A percentile compares a stretch with the other conserved stretches of the same genome.
Evolutionary conservation across 2,113 vertebrate species (phyloP).

Genomic region (Siniperca knerii): DNA sequence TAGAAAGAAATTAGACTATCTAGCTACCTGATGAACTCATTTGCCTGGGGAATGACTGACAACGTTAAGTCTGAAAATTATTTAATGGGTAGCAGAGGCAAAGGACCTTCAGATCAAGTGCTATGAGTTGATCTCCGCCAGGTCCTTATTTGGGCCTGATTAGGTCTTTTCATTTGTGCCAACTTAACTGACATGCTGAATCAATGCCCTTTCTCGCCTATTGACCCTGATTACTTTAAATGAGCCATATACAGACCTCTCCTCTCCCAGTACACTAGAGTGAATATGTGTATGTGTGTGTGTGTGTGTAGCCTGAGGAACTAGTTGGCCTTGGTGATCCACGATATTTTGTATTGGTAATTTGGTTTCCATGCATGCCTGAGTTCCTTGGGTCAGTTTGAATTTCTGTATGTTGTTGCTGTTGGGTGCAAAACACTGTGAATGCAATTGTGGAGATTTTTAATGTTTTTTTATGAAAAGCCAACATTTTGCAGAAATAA

Average conservation of each 20-base stretch:
- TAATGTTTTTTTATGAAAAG: background rate
- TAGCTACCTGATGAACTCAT: constrained; percentile 62
- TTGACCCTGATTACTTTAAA: constrained; percentile 59
- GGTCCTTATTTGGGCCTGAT: constrained; percentile 39
- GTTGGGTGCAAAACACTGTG: background rate
- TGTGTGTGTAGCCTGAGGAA: background rate
- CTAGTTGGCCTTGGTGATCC: background rate
- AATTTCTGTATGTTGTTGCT: constrained; percentile 5
- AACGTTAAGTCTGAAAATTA: constrained; percentile 41
- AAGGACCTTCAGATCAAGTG: constrained; percentile 23
- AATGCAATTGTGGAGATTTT: background rate
- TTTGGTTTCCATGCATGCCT: constrained; percentile 23
- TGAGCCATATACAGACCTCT: constrained; percentile 53
- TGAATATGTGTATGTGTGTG: background rate
- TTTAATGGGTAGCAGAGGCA: constrained; percentile 41
- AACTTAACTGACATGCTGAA: constrained; percentile 51
- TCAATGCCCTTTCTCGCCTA: constrained; percentile 41
- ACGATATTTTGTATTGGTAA: background rate
- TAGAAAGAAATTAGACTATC: constrained; percentile 50
- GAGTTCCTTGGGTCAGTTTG: background rate
- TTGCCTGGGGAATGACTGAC: constrained; percentile 54
- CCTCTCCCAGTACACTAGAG: background rate
- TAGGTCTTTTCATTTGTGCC: constrained; percentile 45
- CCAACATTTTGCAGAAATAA: background rate
- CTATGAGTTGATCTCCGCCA: constrained; percentile 42